phyloP scores from a whole-genome alignment of 1,140 invertebrate genomes.

The Leptopilina boulardi region DNA sequence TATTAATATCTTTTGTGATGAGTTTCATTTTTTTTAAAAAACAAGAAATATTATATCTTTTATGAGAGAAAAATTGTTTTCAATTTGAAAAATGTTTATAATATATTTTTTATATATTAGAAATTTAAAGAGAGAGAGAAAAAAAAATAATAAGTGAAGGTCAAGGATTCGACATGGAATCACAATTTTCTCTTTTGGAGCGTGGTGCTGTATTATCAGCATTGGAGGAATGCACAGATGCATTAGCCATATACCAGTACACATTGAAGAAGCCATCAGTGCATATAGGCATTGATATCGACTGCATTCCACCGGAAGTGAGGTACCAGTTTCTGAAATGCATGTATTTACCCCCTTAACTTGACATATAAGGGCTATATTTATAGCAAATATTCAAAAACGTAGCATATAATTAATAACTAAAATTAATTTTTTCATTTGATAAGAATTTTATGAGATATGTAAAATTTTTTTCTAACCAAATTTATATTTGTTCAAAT shows the following conservation, averaged over 20 bases:
- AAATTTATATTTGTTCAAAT: no score
- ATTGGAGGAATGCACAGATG: conserved; percentile 66
- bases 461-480: no score
- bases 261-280: conserved; percentile 60
- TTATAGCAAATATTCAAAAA: no score
- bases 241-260: conserved; percentile 66
- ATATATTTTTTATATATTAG: no score
- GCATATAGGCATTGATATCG: conserved; percentile 54
- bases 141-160: neutral
- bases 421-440: no score
- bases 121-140: no score
- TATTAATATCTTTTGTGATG: neutral
- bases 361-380: conserved; percentile 33
- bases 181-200: conserved; percentile 51
- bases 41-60: no score
- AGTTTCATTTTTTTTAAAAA: neutral
- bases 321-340: conserved; percentile 59
- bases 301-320: conserved; percentile 55
- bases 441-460: no score
- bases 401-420: neutral
- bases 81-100: no score
- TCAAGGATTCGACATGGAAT: conserved; percentile 46
- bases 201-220: conserved; percentile 55
- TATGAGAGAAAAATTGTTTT: no score
- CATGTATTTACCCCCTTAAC: conserved; percentile 51